Conservation (phyloP, 2,888 invertebrate species). For the Lepidochrysops patricia region DNA sequence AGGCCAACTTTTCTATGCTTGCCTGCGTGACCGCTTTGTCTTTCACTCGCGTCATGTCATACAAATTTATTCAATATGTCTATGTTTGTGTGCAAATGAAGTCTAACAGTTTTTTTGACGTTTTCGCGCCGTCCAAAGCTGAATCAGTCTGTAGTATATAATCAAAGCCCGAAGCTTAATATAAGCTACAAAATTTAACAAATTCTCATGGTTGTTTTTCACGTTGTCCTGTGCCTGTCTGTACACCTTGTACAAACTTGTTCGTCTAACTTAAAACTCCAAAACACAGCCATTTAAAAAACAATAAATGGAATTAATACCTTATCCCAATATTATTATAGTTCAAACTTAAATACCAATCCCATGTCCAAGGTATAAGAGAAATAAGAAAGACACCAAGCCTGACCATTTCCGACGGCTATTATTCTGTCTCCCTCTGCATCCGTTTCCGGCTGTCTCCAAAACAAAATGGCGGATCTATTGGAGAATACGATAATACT, state of each 20-base stretch:
- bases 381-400: conserved; percentile 68
- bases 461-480: conserved; percentile 66
- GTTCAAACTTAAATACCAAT: background rate
- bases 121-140: no score
- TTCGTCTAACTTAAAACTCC: background rate
- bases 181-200: no score
- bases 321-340: background rate
- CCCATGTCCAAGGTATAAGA: conserved; percentile 55
- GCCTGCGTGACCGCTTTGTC: no score
- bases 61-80: no score
- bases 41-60: no score
- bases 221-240: background rate
- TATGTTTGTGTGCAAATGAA: no score
- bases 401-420: conserved; percentile 75
- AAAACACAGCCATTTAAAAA: background rate
- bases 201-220: background rate
- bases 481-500: conserved; percentile 28
- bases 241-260: background rate
- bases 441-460: conserved; percentile 71
- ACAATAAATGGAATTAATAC: background rate
- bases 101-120: no score
- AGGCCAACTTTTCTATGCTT: no score
- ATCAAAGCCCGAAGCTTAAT: no score
- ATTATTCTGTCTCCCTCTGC: conserved; percentile 75
- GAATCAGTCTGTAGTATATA: no score